Evolutionary conservation across 2,888 invertebrate genomes (phyloP), one percentile per base, ranked within the genome.

Genomic region (Teleogryllus oceanicus): DNA sequence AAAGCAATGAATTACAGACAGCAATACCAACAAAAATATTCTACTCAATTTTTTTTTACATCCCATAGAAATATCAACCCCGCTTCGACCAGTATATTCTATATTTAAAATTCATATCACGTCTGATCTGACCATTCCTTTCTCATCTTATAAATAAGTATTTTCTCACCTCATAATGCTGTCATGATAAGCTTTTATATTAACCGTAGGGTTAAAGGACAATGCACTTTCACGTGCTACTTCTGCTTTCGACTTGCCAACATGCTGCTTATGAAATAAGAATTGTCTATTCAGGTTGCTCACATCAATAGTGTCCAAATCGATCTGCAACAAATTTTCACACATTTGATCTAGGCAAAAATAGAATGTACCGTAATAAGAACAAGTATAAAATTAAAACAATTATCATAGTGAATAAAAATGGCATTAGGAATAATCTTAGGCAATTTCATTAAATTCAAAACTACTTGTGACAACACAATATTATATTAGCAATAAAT

Each of bases 201-300:
- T 93, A 13, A 94, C 94, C 87, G 95, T 91, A 0, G 97, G 96
- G 88, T 97, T 97, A 85, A 96, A 96, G 84, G 90, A 90, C 24
- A 96, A 88, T 2, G 97, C 96, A 84, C 95, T 96, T 87, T 97
- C 95, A 83, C 92, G 92, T 0, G 98, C 98, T 49, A 98, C 96
- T 84, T 93, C 89, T 0, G 98, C 96, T 88, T 99, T 99, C 0
- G 99, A 95, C 87, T 96, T 96, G 2, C 98, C 98, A 82, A 99
- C 98, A 90, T 99, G 99, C 86, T 97, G 95, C 85, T 96, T 96
- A 86, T 97, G 95, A 86, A 99, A 99, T n/a, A 99, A 88, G 87
- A 99, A 99, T 87, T 99, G 99, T 74, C 99, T 92, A 88, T 99
- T 99, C 83, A 99, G 89, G 87, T 99, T 99, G 89, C 98, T 98